Conservation (phyloP, 2,888 invertebrate species). For the Cataglyphis albicans region DNA sequence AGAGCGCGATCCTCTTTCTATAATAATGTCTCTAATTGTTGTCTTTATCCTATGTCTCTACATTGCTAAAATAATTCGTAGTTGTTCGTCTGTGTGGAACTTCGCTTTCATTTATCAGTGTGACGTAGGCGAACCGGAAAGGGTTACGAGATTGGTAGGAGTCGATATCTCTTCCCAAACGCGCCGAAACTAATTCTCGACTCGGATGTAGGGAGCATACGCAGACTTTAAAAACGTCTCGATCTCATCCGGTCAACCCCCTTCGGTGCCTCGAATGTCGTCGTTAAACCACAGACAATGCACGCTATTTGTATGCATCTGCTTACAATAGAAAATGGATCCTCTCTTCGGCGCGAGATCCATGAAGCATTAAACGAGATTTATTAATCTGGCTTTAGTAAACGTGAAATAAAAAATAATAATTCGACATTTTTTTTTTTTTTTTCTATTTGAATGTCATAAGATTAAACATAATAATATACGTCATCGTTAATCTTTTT, state of each 20-base stretch:
- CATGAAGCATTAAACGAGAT: slow-evolving; percentile 6
- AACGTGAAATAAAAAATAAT: slow-evolving; percentile 15
- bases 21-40: background rate
- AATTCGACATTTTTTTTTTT: background rate
- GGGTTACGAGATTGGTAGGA: slow-evolving; percentile 34
- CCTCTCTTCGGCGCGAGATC: background rate
- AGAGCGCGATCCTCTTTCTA: background rate
- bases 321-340: slow-evolving; percentile 19
- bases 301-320: slow-evolving; percentile 20
- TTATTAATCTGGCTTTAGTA: background rate
- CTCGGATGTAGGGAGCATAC: slow-evolving; percentile 57
- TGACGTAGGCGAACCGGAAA: slow-evolving; percentile 47
- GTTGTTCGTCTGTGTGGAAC: background rate
- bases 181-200: slow-evolving; percentile 54
- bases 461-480: background rate
- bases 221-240: slow-evolving; percentile 76
- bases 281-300: slow-evolving; percentile 48
- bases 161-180: slow-evolving; percentile 15
- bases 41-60: too few species aligned
- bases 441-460: background rate
- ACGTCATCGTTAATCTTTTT: background rate
- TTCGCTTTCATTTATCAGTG: slow-evolving; percentile 24
- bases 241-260: slow-evolving; percentile 76
- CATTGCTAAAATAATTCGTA: background rate
- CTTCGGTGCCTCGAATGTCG: slow-evolving; percentile 70